phyloP scores from a whole-genome alignment of 2,888 invertebrate genomes.

The Anodontia alba region DNA sequence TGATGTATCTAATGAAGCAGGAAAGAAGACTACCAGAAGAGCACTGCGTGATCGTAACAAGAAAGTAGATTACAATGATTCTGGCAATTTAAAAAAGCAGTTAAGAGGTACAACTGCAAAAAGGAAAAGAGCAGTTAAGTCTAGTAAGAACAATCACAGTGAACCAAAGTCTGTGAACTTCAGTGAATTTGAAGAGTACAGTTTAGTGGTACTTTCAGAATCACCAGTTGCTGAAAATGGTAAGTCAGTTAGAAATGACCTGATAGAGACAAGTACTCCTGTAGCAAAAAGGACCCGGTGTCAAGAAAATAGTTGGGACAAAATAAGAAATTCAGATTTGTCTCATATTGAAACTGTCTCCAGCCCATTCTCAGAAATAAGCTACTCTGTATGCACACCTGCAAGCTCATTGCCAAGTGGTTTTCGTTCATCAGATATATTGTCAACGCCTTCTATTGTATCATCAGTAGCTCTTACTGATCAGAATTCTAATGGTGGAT shows the following conservation, averaged over 20 bases:
- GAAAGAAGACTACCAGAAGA: slow-evolving; percentile 7
- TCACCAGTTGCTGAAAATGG: slow-evolving; percentile 42
- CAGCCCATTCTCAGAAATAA: slow-evolving; percentile 41
- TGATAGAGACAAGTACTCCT: slow-evolving; percentile 74
- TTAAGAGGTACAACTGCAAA: slow-evolving; percentile 38
- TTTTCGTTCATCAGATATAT: slow-evolving; percentile 21
- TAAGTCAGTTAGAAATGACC: slow-evolving; percentile 1
- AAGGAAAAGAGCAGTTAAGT: slow-evolving; percentile 40
- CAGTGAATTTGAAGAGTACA: slow-evolving; percentile 80
- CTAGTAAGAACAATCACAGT: not conserved
- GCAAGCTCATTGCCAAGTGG: slow-evolving; percentile 26
- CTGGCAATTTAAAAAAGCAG: slow-evolving; percentile 42
- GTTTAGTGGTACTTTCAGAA: slow-evolving; percentile 69
- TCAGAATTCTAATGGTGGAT: not conserved
- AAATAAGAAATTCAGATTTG: slow-evolving; percentile 56
- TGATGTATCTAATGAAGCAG: slow-evolving; percentile 24
- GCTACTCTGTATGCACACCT: slow-evolving; percentile 35
- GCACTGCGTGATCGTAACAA: slow-evolving; percentile 43
- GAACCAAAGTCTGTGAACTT: slow-evolving; percentile 62
- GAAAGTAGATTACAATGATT: slow-evolving; percentile 48
- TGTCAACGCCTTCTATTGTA: slow-evolving; percentile 37
- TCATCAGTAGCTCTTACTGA: slow-evolving; percentile 20
- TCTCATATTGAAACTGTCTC: slow-evolving; percentile 62
- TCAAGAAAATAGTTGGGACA: slow-evolving; percentile 20
- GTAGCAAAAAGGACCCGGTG: slow-evolving; percentile 58